phyloP scores from a whole-genome alignment of 2,888 invertebrate genomes.

The Schrankia costaestrigalis region DNA sequence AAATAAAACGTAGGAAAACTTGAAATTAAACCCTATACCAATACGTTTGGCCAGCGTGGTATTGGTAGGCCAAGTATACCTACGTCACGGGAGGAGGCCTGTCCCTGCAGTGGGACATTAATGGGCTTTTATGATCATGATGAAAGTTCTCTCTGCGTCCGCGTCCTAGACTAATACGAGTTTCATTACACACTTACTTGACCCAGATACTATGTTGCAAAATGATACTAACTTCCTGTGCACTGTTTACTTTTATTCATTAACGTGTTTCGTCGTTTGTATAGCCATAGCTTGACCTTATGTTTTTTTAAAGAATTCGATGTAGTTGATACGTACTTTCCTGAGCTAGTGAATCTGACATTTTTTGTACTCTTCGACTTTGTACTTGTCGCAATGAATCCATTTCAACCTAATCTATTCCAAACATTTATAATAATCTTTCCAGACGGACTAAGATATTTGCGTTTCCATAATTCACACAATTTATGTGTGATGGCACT shows the following conservation, averaged over 20 bases:
- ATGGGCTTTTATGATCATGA: not conserved
- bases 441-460: slow-evolving; percentile 23
- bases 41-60: too few relatives aligned
- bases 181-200: slow-evolving; percentile 45
- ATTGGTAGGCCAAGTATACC: too few relatives aligned
- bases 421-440: slow-evolving; percentile 7
- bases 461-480: slow-evolving; percentile 31
- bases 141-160: slow-evolving; percentile 25
- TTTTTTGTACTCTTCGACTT: too few relatives aligned
- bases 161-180: slow-evolving; percentile 34
- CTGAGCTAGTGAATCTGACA: too few relatives aligned
- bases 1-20: too few relatives aligned
- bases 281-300: too few relatives aligned
- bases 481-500: slow-evolving; percentile 34
- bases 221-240: slow-evolving; percentile 36
- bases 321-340: too few relatives aligned
- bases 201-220: slow-evolving; percentile 48
- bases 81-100: too few relatives aligned
- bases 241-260: slow-evolving; percentile 19
- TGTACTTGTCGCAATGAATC: too few relatives aligned
- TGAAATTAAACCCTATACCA: too few relatives aligned
- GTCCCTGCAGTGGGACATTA: not conserved
- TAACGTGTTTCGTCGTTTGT: not conserved
- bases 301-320: too few relatives aligned
- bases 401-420: too few relatives aligned